Conservation (phyloP, 1,140 invertebrate genomes). For the Papilio glaucus region DNA sequence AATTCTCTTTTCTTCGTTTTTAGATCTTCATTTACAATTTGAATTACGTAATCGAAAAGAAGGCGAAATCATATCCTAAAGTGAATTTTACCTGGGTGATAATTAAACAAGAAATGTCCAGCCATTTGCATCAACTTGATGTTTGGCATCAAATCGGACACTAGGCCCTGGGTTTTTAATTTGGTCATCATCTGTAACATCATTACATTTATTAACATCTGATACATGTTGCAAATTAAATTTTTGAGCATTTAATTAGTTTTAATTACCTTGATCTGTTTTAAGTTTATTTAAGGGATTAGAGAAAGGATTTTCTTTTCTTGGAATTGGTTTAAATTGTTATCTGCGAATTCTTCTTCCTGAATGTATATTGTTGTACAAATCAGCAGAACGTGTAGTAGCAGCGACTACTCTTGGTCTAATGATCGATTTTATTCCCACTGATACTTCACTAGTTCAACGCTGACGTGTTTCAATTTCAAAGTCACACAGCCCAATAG, state of each 20-base stretch:
- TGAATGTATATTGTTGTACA: neutral
- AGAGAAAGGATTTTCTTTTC: neutral
- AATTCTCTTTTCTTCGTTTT: no score
- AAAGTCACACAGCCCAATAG: constrained; percentile 59
- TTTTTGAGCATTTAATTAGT: constrained; percentile 5
- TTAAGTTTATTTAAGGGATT: neutral
- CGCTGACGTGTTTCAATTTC: constrained; percentile 68
- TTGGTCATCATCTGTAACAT: constrained; percentile 80
- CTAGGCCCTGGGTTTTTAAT: constrained; percentile 85
- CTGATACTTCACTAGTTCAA: constrained; percentile 52
- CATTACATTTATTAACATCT: constrained; percentile 13
- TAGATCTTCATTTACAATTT: no score
- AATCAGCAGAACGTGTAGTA: constrained; percentile 43
- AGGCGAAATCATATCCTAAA: neutral
- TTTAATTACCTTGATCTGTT: constrained; percentile 46
- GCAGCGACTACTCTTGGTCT: constrained; percentile 37
- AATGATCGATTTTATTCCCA: constrained; percentile 61
- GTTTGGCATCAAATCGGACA: constrained; percentile 92
- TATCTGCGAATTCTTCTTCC: neutral
- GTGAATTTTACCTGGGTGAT: constrained; percentile 84
- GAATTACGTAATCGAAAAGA: no score
- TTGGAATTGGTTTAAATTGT: neutral
- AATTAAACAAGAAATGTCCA: constrained; percentile 91
- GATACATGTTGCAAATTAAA: constrained; percentile 10
- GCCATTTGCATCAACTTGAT: constrained; percentile 90